Evolutionary conservation across 2,113 vertebrate genomes (phyloP).

Genomic region (Empidonax alnorum): DNA sequence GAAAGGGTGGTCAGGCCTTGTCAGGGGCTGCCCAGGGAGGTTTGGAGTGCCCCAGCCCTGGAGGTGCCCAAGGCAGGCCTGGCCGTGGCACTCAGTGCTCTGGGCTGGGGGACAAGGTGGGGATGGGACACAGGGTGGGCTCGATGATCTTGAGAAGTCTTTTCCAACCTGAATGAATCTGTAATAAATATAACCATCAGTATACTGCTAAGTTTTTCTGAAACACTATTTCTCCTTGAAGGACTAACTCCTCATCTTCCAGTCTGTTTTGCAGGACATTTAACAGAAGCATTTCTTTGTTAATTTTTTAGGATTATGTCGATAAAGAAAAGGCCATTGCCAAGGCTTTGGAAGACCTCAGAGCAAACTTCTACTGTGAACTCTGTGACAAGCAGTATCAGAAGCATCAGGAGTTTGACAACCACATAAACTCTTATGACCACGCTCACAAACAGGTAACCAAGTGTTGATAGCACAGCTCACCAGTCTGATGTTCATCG

Average conservation of each 20-base stretch:
- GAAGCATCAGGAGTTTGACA: constrained; percentile 99
- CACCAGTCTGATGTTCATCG: background rate
- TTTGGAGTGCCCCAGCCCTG: background rate
- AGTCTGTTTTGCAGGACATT: background rate
- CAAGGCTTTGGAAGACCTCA: constrained; percentile 95
- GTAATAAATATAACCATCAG: fast-evolving
- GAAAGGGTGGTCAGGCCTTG: fast-evolving
- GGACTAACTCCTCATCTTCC: background rate
- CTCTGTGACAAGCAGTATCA: constrained; percentile 99
- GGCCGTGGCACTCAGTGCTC: fast-evolving
- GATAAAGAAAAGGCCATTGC: constrained; percentile 99
- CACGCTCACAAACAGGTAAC: constrained; percentile 98
- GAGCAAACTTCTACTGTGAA: constrained; percentile 99
- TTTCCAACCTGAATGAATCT: background rate
- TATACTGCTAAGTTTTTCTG: background rate
- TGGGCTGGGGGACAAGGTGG: background rate
- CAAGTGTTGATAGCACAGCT: background rate
- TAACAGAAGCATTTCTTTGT: background rate
- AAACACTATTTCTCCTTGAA: background rate
- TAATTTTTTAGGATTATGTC: constrained; percentile 86
- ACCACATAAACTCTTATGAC: constrained; percentile 99
- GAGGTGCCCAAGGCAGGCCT: fast-evolving
- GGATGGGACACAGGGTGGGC: fast-evolving
- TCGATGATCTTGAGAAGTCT: background rate
- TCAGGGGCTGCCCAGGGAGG: background rate